A percentile compares a stretch with the other conserved stretches of the same genome.
phyloP scores from a whole-genome alignment of 2,797 vertebrate species.

The Thripadectes ignobilis region DNA sequence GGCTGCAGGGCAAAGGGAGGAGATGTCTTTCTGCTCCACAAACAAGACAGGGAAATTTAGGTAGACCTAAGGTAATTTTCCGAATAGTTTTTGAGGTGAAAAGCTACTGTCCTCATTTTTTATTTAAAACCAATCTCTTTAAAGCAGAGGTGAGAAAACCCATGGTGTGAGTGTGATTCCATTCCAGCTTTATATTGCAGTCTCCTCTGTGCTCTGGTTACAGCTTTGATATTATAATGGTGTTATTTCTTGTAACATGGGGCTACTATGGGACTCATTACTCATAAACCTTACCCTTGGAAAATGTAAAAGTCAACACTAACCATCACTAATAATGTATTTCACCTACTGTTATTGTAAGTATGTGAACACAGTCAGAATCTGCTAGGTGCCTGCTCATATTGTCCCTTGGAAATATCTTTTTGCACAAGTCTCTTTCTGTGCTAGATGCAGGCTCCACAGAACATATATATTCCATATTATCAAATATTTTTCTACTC shows the following conservation, averaged over 20 bases:
- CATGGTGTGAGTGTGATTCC: background rate
- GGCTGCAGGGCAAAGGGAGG: background rate
- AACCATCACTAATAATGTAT: conserved; percentile 40
- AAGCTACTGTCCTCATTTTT: conserved; percentile 24
- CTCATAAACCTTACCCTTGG: conserved; percentile 43
- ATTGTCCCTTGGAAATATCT: conserved; percentile 26
- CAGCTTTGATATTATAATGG: conserved; percentile 17
- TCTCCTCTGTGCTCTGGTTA: background rate
- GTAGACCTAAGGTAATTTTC: background rate
- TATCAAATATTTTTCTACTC: conserved; percentile 18
- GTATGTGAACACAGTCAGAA: conserved; percentile 28
- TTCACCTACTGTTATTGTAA: conserved; percentile 62
- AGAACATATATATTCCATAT: background rate
- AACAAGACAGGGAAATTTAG: background rate
- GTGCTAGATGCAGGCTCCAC: background rate
- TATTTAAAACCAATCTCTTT: conserved; percentile 45
- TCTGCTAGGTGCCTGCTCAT: background rate
- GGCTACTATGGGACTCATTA: conserved; percentile 56
- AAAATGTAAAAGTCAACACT: conserved; percentile 50
- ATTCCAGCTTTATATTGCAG: background rate
- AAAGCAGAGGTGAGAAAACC: conserved; percentile 10
- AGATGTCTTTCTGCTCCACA: fast-evolving
- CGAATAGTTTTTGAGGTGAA: background rate
- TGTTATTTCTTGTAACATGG: conserved; percentile 51
- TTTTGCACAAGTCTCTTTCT: background rate